Percentiles rank a stretch among this genome's conserved stretches.
Evolutionary conservation across 1,140 invertebrate genomes (phyloP).

Genomic region (Drosophila takahashii): DNA sequence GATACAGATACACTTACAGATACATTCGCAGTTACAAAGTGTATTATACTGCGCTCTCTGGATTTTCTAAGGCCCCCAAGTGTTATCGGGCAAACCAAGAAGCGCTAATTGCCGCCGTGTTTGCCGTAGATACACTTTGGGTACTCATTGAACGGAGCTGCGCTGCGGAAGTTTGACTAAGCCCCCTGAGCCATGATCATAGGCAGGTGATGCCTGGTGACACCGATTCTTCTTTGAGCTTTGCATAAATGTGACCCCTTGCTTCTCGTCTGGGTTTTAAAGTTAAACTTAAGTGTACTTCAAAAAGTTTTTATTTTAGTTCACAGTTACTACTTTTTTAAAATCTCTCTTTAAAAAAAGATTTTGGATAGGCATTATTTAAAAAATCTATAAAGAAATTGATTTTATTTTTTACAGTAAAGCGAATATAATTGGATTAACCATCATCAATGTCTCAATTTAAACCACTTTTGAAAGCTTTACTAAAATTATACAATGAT

Average conservation of each 20-base stretch:
- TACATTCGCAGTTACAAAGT: constrained; percentile 26
- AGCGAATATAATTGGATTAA: too few species aligned
- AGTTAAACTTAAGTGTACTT: neutral
- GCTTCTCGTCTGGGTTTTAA: neutral
- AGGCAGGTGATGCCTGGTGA: neutral
- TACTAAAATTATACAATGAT: too few species aligned
- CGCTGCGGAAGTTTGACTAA: neutral
- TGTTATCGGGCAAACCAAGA: constrained; percentile 58
- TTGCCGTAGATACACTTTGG: constrained; percentile 21
- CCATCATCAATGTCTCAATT: too few species aligned
- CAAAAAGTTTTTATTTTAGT: too few species aligned
- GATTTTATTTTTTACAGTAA: too few species aligned
- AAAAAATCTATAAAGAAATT: too few species aligned
- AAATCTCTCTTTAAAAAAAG: too few species aligned
- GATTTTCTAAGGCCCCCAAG: constrained; percentile 42
- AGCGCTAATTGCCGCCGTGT: constrained; percentile 58
- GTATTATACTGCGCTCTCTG: constrained; percentile 22
- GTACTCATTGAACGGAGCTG: constrained; percentile 2
- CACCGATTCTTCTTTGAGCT: neutral
- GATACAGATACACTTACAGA: constrained; percentile 42
- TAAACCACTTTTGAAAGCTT: too few species aligned
- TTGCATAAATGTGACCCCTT: neutral
- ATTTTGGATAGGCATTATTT: too few species aligned
- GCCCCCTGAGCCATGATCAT: neutral
- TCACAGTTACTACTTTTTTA: too few species aligned